These are phyloP conservation scores for Aurelia aurita complex sp. Pacific DNA, from an alignment of 30 jellyfish, hydroid and myxozoan genomes.

Conservation along the genomic window DNA sequence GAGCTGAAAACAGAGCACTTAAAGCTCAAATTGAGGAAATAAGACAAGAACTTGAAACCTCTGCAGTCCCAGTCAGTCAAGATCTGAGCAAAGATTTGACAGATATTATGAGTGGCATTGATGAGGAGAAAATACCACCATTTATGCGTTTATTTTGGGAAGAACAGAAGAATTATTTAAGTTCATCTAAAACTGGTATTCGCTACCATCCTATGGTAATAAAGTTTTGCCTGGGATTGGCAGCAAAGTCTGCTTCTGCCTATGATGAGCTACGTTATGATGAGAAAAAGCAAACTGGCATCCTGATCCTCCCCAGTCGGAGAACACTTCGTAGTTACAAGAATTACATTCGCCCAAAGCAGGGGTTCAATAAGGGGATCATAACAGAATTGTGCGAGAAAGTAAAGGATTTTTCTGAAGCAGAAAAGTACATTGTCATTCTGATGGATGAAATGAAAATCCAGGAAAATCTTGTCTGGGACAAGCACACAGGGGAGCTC, in stretches of 20 bases:
- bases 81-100: conserved; percentile 31
- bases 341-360: conserved; percentile 32
- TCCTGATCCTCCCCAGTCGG: conserved; percentile 68
- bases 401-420: conserved; percentile 15
- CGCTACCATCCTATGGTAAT: conserved; percentile 36
- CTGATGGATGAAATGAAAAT: conserved; percentile 30
- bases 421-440: conserved; percentile 27
- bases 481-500: conserved; percentile 51
- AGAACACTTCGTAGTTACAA: conserved; percentile 24
- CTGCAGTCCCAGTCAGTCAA: conserved; percentile 14
- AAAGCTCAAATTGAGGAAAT: conserved; percentile 29
- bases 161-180: conserved; percentile 17
- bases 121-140: conserved; percentile 49
- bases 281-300: conserved; percentile 36
- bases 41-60: conserved; percentile 32
- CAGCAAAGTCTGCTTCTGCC: conserved; percentile 2
- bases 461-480: conserved; percentile 32
- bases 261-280: conserved; percentile 38
- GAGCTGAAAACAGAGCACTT: conserved; percentile 54
- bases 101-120: conserved; percentile 27
- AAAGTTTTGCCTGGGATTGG: conserved; percentile 28
- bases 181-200: conserved; percentile 16
- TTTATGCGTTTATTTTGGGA: conserved; percentile 80
- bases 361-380: conserved; percentile 34
- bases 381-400: conserved; percentile 17